phyloP scores from a whole-genome alignment of 1,140 invertebrate genomes.

The Pseudomyrmex gracilis region DNA sequence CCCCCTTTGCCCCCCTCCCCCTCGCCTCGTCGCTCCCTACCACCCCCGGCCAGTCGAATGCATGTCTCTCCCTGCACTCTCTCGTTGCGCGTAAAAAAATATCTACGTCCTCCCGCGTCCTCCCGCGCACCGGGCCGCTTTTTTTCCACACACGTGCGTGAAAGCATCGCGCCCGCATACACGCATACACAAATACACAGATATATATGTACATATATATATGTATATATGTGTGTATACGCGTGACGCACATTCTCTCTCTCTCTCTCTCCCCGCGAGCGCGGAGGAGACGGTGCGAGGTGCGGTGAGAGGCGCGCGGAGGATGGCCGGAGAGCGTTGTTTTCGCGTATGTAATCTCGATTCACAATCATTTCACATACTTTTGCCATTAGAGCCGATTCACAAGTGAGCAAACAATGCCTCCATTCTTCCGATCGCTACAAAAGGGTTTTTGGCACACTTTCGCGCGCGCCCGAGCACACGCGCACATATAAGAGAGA shows the following conservation, averaged over 20 bases:
- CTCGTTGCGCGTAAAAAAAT: conserved; percentile 81
- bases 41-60: conserved; percentile 74
- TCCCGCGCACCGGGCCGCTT: conserved; percentile 52
- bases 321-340: conserved; percentile 70
- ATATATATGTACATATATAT: conserved; percentile 30
- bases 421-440: conserved; percentile 78
- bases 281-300: conserved; percentile 36
- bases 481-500: conserved; percentile 55
- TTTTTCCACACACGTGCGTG: conserved; percentile 68
- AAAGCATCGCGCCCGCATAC: conserved; percentile 57
- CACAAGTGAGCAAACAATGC: conserved; percentile 83
- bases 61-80: conserved; percentile 79
- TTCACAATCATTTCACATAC: conserved; percentile 85
- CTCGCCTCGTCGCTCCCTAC: conserved; percentile 45
- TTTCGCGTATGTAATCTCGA: conserved; percentile 84
- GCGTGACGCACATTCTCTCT: conserved; percentile 6
- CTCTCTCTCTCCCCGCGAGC: neutral
- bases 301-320: conserved; percentile 47
- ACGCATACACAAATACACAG: conserved; percentile 53
- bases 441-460: conserved; percentile 81
- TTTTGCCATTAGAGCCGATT: conserved; percentile 84
- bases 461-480: conserved; percentile 74
- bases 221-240: conserved; percentile 26
- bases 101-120: conserved; percentile 72
- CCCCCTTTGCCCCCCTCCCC: conserved; percentile 37